Evolutionary conservation across 1,140 invertebrate genomes (phyloP).

Genomic region (Pachyrhynchus sulphureomaculatus): DNA sequence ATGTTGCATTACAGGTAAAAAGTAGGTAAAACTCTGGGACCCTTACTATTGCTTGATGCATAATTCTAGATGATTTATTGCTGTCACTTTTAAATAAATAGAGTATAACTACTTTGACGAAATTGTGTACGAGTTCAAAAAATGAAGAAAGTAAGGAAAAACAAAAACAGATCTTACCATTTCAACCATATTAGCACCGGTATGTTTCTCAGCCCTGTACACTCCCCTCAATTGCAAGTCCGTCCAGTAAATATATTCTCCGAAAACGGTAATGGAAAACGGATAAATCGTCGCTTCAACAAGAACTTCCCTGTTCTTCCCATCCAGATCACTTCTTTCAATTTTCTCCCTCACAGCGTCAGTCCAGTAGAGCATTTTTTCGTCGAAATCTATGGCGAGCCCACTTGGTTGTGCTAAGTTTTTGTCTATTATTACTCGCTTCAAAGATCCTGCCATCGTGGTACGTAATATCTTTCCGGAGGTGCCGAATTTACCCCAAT

Average conservation of each 20-base stretch:
- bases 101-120: too few species aligned
- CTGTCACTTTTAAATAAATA: too few species aligned
- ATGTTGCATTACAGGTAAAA: too few species aligned
- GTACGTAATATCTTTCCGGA: slow-evolving; percentile 92
- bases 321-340: slow-evolving; percentile 88
- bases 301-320: slow-evolving; percentile 72
- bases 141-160: background rate
- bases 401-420: slow-evolving; percentile 95
- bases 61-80: too few species aligned
- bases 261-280: slow-evolving; percentile 90
- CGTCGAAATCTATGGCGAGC: slow-evolving; percentile 94
- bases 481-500: slow-evolving; percentile 91
- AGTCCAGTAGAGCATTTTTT: slow-evolving; percentile 95
- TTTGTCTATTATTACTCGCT: slow-evolving; percentile 84
- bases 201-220: slow-evolving; percentile 95
- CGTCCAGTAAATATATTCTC: slow-evolving; percentile 96
- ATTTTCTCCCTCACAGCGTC: slow-evolving; percentile 97
- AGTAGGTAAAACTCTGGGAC: too few species aligned
- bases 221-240: slow-evolving; percentile 93
- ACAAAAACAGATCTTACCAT: slow-evolving; percentile 62
- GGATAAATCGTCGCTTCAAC: slow-evolving; percentile 93
- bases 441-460: slow-evolving; percentile 95
- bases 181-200: slow-evolving; percentile 91
- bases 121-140: too few species aligned
- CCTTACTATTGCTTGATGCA: too few species aligned